Conservation (phyloP, 2,113 vertebrate species). For the Catharus bicknelli region DNA sequence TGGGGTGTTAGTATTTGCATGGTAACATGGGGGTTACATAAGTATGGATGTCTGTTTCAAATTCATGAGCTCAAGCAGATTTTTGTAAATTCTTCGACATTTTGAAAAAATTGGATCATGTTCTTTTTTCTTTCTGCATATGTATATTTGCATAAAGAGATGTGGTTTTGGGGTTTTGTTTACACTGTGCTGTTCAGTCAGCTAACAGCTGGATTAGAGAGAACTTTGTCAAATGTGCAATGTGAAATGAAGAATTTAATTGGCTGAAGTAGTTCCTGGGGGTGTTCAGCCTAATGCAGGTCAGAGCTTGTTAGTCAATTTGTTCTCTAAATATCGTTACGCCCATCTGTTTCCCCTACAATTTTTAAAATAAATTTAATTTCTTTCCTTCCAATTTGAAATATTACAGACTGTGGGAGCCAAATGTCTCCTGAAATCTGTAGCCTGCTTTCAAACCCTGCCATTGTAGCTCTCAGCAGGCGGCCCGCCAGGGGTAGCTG, state of each 20-base stretch:
- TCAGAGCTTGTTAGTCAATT: constrained; percentile 52
- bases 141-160: not conserved
- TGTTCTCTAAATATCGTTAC: constrained; percentile 28
- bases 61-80: not conserved
- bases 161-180: constrained; percentile 4
- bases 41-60: not conserved
- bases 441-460: constrained; percentile 27
- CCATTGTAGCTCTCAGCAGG: constrained; percentile 10
- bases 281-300: constrained; percentile 25
- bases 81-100: not conserved
- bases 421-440: constrained; percentile 42
- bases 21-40: not conserved
- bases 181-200: constrained; percentile 35
- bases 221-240: constrained; percentile 32
- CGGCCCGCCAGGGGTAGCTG: not conserved
- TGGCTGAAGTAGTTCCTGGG: constrained; percentile 48
- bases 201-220: constrained; percentile 51
- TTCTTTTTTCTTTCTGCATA: not conserved
- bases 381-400: constrained; percentile 60
- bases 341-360: constrained; percentile 41
- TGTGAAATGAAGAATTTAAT: constrained; percentile 52
- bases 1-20: not conserved
- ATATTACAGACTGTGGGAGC: constrained; percentile 25
- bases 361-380: constrained; percentile 54
- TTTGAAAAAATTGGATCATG: not conserved